Evolutionary conservation across 53 echinoderm and acorn worm genomes (phyloP).

Genomic region (Stichopus horrens): DNA sequence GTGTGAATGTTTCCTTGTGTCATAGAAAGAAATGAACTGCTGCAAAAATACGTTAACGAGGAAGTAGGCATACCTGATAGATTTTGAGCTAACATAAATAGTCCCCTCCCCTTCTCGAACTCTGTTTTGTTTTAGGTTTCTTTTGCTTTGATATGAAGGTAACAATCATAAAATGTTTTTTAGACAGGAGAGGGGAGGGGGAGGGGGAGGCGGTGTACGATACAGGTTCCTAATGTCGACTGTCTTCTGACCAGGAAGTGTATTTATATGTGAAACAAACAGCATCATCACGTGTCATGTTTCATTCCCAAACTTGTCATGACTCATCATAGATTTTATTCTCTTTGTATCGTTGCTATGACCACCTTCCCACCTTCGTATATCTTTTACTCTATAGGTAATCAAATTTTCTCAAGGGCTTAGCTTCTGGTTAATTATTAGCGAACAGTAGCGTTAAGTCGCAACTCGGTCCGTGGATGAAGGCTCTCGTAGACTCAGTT

Average conservation of each 20-base stretch:
- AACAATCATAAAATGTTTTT: too few relatives aligned
- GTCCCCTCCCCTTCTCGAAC: not conserved
- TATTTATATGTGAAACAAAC: not conserved
- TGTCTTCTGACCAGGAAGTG: too few relatives aligned
- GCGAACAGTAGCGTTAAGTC: slow-evolving; percentile 38
- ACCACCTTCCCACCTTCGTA: not conserved
- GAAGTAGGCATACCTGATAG: slow-evolving; percentile 3
- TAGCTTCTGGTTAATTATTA: slow-evolving; percentile 40
- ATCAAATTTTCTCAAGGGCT: slow-evolving; percentile 32
- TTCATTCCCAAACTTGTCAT: not conserved
- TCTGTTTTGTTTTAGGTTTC: too few relatives aligned
- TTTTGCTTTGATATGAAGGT: too few relatives aligned
- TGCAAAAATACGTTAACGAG: slow-evolving; percentile 5
- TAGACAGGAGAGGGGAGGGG: too few relatives aligned
- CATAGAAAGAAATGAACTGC: slow-evolving; percentile 3
- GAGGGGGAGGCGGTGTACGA: too few relatives aligned
- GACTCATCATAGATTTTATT: slow-evolving; percentile 14
- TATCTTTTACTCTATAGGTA: not conserved
- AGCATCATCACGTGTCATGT: not conserved
- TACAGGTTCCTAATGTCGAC: too few relatives aligned
- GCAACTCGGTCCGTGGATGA: slow-evolving; percentile 38
- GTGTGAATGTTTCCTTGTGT: slow-evolving; percentile 1
- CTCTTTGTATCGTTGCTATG: not conserved
- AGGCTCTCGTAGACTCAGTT: not conserved
- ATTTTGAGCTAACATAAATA: not conserved